These are phyloP conservation scores for Spisula subtruncata DNA, from an alignment of 2,888 invertebrate species.

Conservation along the genomic window DNA sequence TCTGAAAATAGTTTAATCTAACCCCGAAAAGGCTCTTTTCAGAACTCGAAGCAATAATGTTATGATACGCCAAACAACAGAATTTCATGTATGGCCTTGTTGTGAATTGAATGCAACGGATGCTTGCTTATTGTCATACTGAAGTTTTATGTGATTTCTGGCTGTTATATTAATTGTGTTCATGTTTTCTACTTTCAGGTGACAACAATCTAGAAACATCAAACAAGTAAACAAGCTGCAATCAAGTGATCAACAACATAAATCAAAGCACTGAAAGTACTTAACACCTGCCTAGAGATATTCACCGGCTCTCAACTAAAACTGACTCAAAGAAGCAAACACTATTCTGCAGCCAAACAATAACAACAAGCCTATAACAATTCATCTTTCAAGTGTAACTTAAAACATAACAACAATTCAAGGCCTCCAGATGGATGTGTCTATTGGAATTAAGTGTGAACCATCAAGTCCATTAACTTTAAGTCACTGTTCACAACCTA, in stretches of 20 bases:
- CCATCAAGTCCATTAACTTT: constrained; percentile 83
- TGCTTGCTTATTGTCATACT: neutral
- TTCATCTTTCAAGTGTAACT: constrained; percentile 1
- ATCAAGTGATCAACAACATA: neutral
- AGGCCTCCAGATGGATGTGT: constrained; percentile 82
- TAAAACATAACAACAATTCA: constrained; percentile 6
- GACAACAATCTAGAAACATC: constrained; percentile 1
- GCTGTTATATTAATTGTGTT: neutral
- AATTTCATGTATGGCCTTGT: no score
- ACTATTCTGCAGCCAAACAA: neutral
- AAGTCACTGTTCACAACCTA: constrained; percentile 82
- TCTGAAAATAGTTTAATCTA: no score
- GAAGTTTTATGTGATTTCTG: neutral
- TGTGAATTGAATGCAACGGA: neutral
- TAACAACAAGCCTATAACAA: neutral
- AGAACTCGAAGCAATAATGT: no score
- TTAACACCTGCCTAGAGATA: neutral
- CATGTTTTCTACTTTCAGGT: constrained; percentile 3
- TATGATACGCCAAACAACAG: no score
- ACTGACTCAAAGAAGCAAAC: neutral
- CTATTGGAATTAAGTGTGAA: constrained; percentile 84
- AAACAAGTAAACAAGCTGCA: neutral
- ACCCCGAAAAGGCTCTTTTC: no score
- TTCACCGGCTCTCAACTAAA: neutral
- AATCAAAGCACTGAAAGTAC: constrained; percentile 1